These are phyloP conservation scores for Lycaon pictus DNA, from an alignment of 2,113 vertebrate genomes.

Conservation along the genomic window DNA sequence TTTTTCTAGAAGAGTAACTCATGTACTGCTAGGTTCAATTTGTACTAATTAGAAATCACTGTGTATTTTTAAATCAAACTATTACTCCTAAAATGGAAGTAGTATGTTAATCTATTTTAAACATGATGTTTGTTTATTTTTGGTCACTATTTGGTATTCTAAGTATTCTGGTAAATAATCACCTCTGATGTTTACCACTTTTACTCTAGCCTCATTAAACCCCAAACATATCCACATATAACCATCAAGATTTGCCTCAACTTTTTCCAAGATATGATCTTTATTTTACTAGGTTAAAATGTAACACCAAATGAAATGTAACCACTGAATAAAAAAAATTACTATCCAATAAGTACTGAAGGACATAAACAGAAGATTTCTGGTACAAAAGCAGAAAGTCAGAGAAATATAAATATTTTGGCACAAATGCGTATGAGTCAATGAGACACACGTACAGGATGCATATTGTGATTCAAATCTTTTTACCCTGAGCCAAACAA, in stretches of 20 bases:
- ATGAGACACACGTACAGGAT: constrained; percentile 43
- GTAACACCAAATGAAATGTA: constrained; percentile 52
- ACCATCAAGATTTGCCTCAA: constrained; percentile 16
- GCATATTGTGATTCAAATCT: constrained; percentile 49
- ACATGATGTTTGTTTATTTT: constrained; percentile 77
- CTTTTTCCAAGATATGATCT: constrained; percentile 50
- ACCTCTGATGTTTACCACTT: constrained; percentile 79
- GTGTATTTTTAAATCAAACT: constrained; percentile 78
- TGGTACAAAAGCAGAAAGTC: constrained; percentile 57
- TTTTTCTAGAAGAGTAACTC: constrained; percentile 8
- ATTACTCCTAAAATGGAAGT: constrained; percentile 74
- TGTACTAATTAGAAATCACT: constrained; percentile 65
- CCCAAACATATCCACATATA: constrained; percentile 50
- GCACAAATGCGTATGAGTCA: constrained; percentile 14
- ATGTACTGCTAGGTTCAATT: constrained; percentile 50
- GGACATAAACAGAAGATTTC: constrained; percentile 37
- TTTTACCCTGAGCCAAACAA: constrained; percentile 59
- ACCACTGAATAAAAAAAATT: neutral
- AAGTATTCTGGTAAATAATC: constrained; percentile 78
- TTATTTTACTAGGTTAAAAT: constrained; percentile 65
- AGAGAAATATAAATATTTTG: constrained; percentile 58
- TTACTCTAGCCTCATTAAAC: constrained; percentile 68
- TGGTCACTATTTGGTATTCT: constrained; percentile 77
- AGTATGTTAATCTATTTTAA: constrained; percentile 79
- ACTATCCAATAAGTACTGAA: constrained; percentile 20